Base-by-base conservation (phyloP, 2,113 vertebrate genomes). In the Uria aalge region DNA sequence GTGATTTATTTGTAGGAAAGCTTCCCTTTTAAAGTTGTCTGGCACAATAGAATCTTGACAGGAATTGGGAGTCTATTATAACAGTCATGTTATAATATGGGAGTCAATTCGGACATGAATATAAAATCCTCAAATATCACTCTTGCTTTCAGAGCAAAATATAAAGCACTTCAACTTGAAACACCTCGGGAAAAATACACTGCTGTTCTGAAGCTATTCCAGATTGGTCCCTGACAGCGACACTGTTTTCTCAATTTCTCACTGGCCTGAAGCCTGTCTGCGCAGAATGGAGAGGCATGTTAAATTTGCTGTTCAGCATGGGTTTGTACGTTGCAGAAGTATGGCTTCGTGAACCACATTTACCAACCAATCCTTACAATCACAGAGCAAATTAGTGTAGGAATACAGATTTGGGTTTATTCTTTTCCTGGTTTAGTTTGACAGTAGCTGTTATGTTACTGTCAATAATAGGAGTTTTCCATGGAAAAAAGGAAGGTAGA, bases 271-370 rank as follows among this genome's bases (percentile, higher is more conserved):
- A 64, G 74, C 30, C 48, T 76, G 30, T 6, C 48, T 50, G 52
- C 1, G 2, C 40, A 75, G 66, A 34, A 17, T 0, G 0, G 43
- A 82, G 36, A 60, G 26, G 64, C 1, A 2, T 53, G n/a, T 66
- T 57, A 8, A 9, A 30, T 57, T 34, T 63, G 41, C 47, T 59
- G 62, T 72, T 79, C 56, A 9, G 8, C 17, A 2, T n/a, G 26
- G 29, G 3, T 64, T 74, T 71, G 24, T 48, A 60, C 23, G 8
- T 77, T 69, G 85, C 24, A 32, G 30, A 34, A 16, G 16, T 45
- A 9, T 0, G 2, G 50, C 45, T 83, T 76, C 1, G 0, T 52
- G 53, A 92, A 18, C 45, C 47, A 50, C 15, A 0, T n/a, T 48
- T 80, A 50, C 45, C 41, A 52, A 27, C 11, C n/a, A 9, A n/a